Percentiles rank a stretch among this genome's conserved stretches.
These are phyloP conservation scores for Zaprionus davidi DNA, from an alignment of 1,140 invertebrate genomes.

Conservation along the genomic window DNA sequence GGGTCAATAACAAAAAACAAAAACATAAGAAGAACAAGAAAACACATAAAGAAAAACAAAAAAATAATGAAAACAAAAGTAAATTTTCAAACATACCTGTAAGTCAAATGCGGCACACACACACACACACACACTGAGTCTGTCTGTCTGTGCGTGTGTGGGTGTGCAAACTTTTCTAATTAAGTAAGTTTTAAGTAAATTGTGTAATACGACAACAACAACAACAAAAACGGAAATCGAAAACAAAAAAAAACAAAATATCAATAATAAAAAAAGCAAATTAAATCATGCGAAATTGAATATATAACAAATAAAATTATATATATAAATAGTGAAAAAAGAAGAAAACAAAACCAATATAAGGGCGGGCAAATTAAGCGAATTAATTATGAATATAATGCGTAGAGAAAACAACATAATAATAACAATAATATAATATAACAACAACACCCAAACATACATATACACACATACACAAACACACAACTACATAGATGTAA, in stretches of 20 bases:
- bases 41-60: slow-evolving; percentile 29
- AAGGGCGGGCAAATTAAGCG: slow-evolving; percentile 80
- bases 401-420: slow-evolving; percentile 66
- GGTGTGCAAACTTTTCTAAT: slow-evolving; percentile 71
- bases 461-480: slow-evolving; percentile 44
- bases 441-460: slow-evolving; percentile 45
- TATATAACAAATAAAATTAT: slow-evolving; percentile 61
- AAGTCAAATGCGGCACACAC: slow-evolving; percentile 66
- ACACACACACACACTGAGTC: slow-evolving; percentile 40
- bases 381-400: slow-evolving; percentile 79
- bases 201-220: slow-evolving; percentile 51
- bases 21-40: slow-evolving; percentile 26
- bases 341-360: slow-evolving; percentile 66
- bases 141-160: slow-evolving; percentile 46
- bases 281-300: slow-evolving; percentile 74
- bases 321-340: slow-evolving; percentile 74
- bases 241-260: slow-evolving; percentile 57
- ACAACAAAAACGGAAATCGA: slow-evolving; percentile 35
- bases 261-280: slow-evolving; percentile 74
- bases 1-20: slow-evolving; percentile 49
- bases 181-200: slow-evolving; percentile 77
- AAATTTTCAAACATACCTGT: slow-evolving; percentile 71
- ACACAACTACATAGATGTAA: slow-evolving; percentile 67
- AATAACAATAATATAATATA: slow-evolving; percentile 36
- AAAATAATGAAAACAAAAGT: slow-evolving; percentile 24